Evolutionary conservation across 2,113 vertebrate genomes (phyloP).

Genomic region (Tyrannus savana): DNA sequence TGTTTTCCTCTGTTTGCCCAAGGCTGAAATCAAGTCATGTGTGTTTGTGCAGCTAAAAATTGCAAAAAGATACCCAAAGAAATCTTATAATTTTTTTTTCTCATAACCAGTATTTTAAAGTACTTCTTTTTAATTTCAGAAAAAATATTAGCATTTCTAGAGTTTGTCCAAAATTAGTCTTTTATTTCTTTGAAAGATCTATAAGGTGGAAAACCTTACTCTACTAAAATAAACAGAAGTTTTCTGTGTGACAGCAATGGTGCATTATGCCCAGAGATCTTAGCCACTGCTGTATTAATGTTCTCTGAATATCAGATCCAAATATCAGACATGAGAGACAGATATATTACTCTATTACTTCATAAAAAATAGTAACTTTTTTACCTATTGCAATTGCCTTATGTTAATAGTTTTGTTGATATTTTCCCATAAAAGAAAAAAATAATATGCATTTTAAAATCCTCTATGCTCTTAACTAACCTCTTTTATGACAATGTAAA

Average conservation of each 20-base stretch:
- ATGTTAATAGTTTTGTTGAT: background rate
- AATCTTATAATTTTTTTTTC: background rate
- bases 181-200: background rate
- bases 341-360: background rate
- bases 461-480: background rate
- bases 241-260: background rate
- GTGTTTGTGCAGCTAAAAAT: background rate
- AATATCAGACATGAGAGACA: background rate
- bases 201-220: rapidly evolving
- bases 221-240: background rate
- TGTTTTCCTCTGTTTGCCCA: background rate
- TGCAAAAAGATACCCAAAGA: background rate
- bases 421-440: background rate
- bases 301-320: background rate
- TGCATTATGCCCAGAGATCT: background rate
- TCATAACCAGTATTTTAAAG: background rate
- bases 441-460: background rate
- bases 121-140: rapidly evolving
- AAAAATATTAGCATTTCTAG: background rate
- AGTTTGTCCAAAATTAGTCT: background rate
- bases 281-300: background rate
- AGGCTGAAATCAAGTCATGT: background rate
- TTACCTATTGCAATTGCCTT: background rate
- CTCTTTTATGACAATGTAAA: background rate
- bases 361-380: background rate